Conservation (phyloP, 2,113 vertebrate genomes). For the Prinia subflava region DNA sequence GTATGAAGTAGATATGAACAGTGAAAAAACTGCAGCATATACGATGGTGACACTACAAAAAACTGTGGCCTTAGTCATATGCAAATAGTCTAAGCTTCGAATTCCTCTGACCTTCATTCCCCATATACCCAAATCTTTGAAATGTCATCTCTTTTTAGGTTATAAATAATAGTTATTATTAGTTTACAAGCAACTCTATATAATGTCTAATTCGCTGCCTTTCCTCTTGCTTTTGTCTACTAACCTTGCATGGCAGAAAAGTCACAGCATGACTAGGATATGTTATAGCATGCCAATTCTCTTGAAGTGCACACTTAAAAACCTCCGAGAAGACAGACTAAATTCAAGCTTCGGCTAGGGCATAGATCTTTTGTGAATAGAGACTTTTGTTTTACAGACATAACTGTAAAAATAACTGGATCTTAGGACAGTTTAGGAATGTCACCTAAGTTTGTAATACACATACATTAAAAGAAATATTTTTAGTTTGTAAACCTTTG, state of each 20-base stretch:
- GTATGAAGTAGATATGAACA: background rate
- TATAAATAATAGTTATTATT: background rate
- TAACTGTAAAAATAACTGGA: background rate
- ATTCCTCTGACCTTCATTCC: background rate
- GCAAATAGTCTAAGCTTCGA: background rate
- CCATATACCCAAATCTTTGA: background rate
- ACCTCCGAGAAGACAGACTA: background rate
- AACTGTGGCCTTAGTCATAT: background rate
- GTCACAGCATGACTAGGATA: background rate
- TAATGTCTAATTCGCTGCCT: background rate
- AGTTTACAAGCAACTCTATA: background rate
- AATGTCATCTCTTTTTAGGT: background rate
- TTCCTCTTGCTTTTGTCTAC: background rate
- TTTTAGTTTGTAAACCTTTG: conserved; percentile 21
- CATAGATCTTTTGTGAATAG: background rate
- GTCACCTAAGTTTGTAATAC: background rate
- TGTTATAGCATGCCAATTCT: background rate
- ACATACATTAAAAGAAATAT: conserved; percentile 41
- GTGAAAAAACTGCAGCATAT: background rate
- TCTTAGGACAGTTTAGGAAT: background rate
- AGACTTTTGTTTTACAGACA: background rate
- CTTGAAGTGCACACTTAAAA: background rate
- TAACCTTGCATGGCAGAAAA: background rate
- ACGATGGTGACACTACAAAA: background rate
- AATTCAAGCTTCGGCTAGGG: background rate